Evolutionary conservation across 1,140 invertebrate species (phyloP).

Genomic region (Steinernema feltiae): DNA sequence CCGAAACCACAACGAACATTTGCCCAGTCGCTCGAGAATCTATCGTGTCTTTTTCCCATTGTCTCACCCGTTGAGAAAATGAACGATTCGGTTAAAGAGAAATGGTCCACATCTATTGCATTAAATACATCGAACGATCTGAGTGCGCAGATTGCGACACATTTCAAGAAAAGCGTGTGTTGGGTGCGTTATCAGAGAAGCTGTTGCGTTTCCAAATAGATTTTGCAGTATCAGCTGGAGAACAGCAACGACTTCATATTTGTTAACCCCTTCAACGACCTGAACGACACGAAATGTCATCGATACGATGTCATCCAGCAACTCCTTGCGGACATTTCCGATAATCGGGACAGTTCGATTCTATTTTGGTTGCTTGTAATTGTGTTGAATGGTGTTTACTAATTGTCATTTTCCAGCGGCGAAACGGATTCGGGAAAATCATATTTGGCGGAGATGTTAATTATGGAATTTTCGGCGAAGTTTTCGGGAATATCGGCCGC

Average conservation of each 20-base stretch:
- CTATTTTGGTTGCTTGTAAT: not conserved
- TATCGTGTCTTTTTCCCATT: not conserved
- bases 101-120: not conserved
- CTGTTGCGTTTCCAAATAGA: not conserved
- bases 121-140: not conserved
- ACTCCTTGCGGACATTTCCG: not conserved
- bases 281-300: not conserved
- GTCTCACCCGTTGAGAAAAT: not conserved
- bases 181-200: too few relatives aligned
- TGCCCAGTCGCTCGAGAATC: not conserved
- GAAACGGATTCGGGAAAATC: not conserved
- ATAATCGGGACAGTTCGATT: not conserved
- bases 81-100: not conserved
- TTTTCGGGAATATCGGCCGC: not conserved
- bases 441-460: not conserved
- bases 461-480: not conserved
- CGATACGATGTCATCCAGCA: not conserved
- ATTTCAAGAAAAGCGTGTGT: not conserved
- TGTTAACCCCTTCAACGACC: slow-evolving; percentile 4
- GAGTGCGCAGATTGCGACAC: not conserved
- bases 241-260: not conserved
- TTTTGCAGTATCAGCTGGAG: not conserved
- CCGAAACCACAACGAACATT: not conserved
- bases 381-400: not conserved
- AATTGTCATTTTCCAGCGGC: not conserved